phyloP scores from a whole-genome alignment of 92 coral and sea anemone species.

The Phenganax subtilis region DNA sequence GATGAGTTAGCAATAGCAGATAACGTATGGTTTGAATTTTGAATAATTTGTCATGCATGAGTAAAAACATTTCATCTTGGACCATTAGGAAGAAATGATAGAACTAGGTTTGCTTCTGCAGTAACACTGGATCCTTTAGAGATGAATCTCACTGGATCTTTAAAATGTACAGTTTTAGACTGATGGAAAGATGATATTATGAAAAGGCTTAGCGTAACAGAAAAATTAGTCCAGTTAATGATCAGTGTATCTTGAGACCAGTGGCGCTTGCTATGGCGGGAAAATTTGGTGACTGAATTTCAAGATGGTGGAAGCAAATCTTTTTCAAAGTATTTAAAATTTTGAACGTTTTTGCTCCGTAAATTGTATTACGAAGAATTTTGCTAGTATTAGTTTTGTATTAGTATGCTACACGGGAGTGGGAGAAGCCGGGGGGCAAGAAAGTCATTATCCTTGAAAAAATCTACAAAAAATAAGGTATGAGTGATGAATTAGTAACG shows the following conservation, averaged over 20 bases:
- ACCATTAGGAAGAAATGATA: background rate
- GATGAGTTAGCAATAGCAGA: no score
- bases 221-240: background rate
- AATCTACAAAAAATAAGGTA: constrained; percentile 21
- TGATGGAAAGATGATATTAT: background rate
- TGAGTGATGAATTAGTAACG: background rate
- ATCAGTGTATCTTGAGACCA: background rate
- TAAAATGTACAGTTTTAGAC: background rate
- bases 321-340: background rate
- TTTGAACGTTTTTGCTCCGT: background rate
- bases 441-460: constrained; percentile 29
- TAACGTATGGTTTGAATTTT: background rate
- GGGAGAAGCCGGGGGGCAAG: background rate
- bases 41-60: background rate
- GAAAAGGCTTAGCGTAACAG: background rate
- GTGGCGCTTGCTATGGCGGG: background rate
- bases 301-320: constrained; percentile 6
- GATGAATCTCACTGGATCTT: no score
- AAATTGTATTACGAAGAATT: background rate
- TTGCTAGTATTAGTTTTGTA: background rate
- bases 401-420: constrained; percentile 8
- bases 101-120: background rate
- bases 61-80: background rate
- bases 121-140: no score
- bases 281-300: background rate